A percentile compares a stretch with the other conserved stretches of the same genome.
Conservation (phyloP, 1,140 invertebrate genomes). For the Listronotus oregonensis region DNA sequence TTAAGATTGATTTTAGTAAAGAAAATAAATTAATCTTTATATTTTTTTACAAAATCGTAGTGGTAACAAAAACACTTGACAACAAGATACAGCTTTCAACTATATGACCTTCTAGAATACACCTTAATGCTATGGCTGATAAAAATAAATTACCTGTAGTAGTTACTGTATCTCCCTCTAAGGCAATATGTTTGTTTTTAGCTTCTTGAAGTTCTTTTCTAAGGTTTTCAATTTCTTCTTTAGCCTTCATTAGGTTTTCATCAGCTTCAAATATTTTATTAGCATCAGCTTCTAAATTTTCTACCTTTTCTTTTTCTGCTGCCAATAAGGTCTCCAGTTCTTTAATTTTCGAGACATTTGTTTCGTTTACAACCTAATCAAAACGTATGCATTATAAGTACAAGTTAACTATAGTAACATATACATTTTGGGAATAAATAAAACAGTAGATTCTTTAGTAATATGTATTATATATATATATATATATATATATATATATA, state of each 20-base stretch:
- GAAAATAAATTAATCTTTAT: no score
- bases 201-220: constrained; percentile 41
- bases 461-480: no score
- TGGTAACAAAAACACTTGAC: no score
- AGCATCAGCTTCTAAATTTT: constrained; percentile 60
- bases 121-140: not conserved
- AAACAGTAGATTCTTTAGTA: no score
- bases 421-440: no score
- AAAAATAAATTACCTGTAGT: constrained; percentile 31
- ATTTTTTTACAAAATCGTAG: no score
- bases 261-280: constrained; percentile 63
- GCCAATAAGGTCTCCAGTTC: constrained; percentile 61
- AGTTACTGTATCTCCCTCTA: constrained; percentile 33
- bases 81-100: no score
- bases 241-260: constrained; percentile 58
- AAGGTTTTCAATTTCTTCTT: constrained; percentile 52
- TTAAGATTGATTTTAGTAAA: no score
- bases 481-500: no score
- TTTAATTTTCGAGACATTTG: constrained; percentile 60
- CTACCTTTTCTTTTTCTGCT: constrained; percentile 58
- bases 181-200: constrained; percentile 16
- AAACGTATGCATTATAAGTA: no score
- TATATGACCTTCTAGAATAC: not conserved
- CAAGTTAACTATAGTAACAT: no score
- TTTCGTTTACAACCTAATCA: constrained; percentile 57